Base-by-base conservation (phyloP, 2,888 invertebrate species). In the Pemphredon lugubris region DNA sequence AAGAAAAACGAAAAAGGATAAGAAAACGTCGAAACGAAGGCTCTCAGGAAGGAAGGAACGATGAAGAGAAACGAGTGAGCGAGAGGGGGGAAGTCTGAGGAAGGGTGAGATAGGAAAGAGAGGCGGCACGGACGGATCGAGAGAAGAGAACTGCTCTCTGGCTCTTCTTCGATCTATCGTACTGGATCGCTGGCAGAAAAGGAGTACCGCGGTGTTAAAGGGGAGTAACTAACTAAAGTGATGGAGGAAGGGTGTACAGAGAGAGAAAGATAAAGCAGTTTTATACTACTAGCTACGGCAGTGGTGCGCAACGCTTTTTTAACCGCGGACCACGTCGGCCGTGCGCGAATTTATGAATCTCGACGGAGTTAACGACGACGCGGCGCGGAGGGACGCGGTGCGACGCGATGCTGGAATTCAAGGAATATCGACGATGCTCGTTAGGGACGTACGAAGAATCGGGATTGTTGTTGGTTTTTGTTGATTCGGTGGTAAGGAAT, bases 141-240 rank as follows among this genome's bases (percentile, higher is more conserved):
- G 42, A 23, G 26, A 48, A n/a, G 71, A 37, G 30, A 30, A 45
- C 45, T 16, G 32, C 23, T n/a, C n/a, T n/a, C n/a, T 40, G 20
- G 20, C 45, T 47, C 26, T 42, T 34, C 60, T 61, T 68, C 79
- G 74, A 79, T 79, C 79, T 79, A 79, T 79, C 79, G 69, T 47
- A 64, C 32, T n/a, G 65, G 77, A 80, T 76, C 76, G 61, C 67
- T 58, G 58, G 45, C 65, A 67, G 73, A 50, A 75, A 74, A 65
- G 75, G 67, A 66, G 73, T 61, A 64, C 67, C 64, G 65, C 64
- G 64, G 72, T 60, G 76, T 78, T 78, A 81, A 81, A 77, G 76
- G 64, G 71, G 74, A 77, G 72, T 76, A 76, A 79, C 79, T 64
- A 51, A 37, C 45, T 47, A 42, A 66, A 55, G 65, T 51, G 66